Evolutionary conservation across 2,888 invertebrate genomes (phyloP).

Genomic region (Chloroclysta siterata): DNA sequence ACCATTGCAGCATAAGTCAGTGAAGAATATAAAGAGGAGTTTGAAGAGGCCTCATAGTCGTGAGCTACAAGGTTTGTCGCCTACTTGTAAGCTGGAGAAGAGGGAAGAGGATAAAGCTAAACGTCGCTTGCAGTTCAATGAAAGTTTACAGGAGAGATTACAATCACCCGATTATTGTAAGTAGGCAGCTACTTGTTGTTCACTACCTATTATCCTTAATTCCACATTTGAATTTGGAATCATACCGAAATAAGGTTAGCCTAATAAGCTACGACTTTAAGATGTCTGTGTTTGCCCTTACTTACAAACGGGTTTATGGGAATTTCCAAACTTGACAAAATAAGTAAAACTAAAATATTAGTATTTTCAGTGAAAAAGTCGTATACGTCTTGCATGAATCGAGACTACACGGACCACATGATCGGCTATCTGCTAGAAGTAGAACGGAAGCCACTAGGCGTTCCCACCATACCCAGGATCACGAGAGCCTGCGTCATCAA

Average conservation of each 20-base stretch:
- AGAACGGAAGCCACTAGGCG: constrained; percentile 49
- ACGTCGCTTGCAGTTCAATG: constrained; percentile 56
- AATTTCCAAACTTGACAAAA: too few relatives aligned
- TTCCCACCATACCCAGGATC: constrained; percentile 51
- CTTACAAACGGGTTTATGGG: too few relatives aligned
- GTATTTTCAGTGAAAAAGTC: constrained; percentile 52
- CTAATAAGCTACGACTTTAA: too few relatives aligned
- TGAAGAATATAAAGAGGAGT: constrained; percentile 72
- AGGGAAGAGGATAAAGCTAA: constrained; percentile 52
- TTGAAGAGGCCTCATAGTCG: constrained; percentile 72
- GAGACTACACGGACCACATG: constrained; percentile 59
- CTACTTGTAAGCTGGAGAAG: constrained; percentile 46
- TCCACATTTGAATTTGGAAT: too few relatives aligned
- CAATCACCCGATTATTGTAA: constrained; percentile 60
- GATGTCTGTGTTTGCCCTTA: too few relatives aligned
- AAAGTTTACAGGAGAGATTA: constrained; percentile 49
- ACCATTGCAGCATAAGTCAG: constrained; percentile 51
- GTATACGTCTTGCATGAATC: constrained; percentile 52
- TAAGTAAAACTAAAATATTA: too few relatives aligned
- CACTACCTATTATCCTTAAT: too few relatives aligned
- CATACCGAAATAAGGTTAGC: too few relatives aligned
- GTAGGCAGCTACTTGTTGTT: constrained; percentile 37
- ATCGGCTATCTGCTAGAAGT: constrained; percentile 54
- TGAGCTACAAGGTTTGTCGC: constrained; percentile 67
- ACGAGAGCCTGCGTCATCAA: constrained; percentile 71